These are phyloP conservation scores for Berghia stephanieae DNA, from an alignment of 1,140 invertebrate genomes.

Conservation along the genomic window DNA sequence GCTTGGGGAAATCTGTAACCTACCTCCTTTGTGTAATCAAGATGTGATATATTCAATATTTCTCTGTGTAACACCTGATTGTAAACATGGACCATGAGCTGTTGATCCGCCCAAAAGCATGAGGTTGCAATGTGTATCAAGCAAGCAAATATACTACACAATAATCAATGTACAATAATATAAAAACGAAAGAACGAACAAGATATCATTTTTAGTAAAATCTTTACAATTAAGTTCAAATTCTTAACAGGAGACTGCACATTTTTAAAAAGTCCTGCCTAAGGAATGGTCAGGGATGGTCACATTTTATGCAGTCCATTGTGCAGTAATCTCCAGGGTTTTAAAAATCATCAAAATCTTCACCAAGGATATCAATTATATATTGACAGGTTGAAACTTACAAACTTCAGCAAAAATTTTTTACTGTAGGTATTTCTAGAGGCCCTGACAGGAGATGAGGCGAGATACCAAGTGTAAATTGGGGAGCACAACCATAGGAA, in stretches of 20 bases:
- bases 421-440: neutral
- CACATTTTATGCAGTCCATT: neutral
- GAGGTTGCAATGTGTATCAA: too few relatives aligned
- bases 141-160: too few relatives aligned
- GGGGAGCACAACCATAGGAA: constrained; percentile 84
- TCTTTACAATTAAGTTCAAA: neutral
- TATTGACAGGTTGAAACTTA: neutral
- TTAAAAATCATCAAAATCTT: neutral
- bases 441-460: neutral
- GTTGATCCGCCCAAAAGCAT: too few relatives aligned
- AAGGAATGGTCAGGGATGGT: neutral
- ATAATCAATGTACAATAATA: too few relatives aligned
- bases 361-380: neutral
- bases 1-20: too few relatives aligned
- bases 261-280: neutral
- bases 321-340: neutral
- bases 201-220: too few relatives aligned
- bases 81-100: too few relatives aligned
- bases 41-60: too few relatives aligned
- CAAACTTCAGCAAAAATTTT: constrained; percentile 14
- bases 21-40: too few relatives aligned
- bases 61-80: too few relatives aligned
- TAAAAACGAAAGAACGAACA: too few relatives aligned
- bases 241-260: neutral
- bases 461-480: constrained; percentile 76